Base-by-base conservation (phyloP, 53 echinoderm and acorn worm species). In the Luidia sarsii region DNA sequence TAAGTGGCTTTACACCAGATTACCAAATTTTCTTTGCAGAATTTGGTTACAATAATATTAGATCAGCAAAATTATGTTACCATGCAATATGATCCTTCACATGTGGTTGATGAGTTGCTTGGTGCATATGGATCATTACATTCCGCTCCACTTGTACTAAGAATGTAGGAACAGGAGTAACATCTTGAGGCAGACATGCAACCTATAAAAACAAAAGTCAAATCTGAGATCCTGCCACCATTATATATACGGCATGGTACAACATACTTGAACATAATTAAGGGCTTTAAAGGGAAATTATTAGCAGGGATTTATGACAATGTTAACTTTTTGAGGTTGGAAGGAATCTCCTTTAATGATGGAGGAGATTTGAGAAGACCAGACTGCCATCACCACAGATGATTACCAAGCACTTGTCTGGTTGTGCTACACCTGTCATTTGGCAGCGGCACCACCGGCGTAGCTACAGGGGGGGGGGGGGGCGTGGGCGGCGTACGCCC, bases 21-120 rank as follows among this genome's bases (percentile, higher is more conserved):
- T 46, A 15, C 15, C 8, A 15, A 61, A 61, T 6, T 0, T 2
- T 4, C 8, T 10, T 33, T 15, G n/a, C 9, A 11, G 16, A 32
- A 14, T 11, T 61, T 29, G 9, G 31, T 61, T 29, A 31, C 11
- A 13, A 29, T 61, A 33, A 8, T 29, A 11, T 31, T 61, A 9
- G 14, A 33, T 61, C 18, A 11, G 8, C 11, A 61, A 18, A 9
- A 29, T 4, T 10, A 8, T n/a, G 28, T 16, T 31, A 74, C 74
- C 74, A 74, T 6, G 39, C 74, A 74, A 41, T 39, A 74, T 14
- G 74, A 56, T 57, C 74, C 74, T 57, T 57, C 39, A 36, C 74
- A 74, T 4, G 28, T 74, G 20, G 19, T 27, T 15, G 38, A 56
- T 4, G 74, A 22, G 57, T 74, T 74, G 4, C 30, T n/a, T 19